Evolutionary conservation across 2,888 invertebrate genomes (phyloP).

Genomic region (Lasius platythorax): DNA sequence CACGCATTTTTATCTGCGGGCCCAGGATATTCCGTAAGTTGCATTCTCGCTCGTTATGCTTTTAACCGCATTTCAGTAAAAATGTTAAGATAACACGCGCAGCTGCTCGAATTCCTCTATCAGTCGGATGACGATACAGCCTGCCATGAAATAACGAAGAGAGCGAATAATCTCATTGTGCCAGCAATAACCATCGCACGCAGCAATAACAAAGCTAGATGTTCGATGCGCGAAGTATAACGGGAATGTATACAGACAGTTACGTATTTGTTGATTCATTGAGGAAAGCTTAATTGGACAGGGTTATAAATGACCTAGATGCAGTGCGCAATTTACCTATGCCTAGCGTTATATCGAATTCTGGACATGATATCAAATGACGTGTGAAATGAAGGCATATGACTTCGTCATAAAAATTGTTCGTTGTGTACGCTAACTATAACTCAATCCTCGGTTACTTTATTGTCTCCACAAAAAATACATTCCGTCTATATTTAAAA

Average conservation of each 20-base stretch:
- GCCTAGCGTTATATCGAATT: slow-evolving; percentile 18
- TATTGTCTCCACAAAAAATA: not conserved
- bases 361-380: not conserved
- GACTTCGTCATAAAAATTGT: slow-evolving; percentile 15
- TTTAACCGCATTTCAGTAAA: slow-evolving; percentile 22
- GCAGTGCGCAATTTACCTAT: not conserved
- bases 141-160: not conserved
- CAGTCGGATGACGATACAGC: not conserved
- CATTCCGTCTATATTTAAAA: not conserved
- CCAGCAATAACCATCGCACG: not conserved
- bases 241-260: slow-evolving; percentile 35
- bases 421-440: not conserved
- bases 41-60: not conserved
- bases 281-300: slow-evolving; percentile 44
- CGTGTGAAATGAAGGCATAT: not conserved
- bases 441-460: not conserved
- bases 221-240: slow-evolving; percentile 18
- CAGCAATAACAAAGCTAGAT: slow-evolving; percentile 27
- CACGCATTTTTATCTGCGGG: slow-evolving; percentile 92
- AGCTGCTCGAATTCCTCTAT: not conserved
- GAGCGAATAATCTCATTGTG: not conserved
- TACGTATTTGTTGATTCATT: slow-evolving; percentile 52
- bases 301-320: slow-evolving; percentile 43
- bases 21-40: slow-evolving; percentile 90
- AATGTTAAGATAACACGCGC: not conserved